Conservation (phyloP, 2,888 invertebrate genomes). For the Eurytoma californica region DNA sequence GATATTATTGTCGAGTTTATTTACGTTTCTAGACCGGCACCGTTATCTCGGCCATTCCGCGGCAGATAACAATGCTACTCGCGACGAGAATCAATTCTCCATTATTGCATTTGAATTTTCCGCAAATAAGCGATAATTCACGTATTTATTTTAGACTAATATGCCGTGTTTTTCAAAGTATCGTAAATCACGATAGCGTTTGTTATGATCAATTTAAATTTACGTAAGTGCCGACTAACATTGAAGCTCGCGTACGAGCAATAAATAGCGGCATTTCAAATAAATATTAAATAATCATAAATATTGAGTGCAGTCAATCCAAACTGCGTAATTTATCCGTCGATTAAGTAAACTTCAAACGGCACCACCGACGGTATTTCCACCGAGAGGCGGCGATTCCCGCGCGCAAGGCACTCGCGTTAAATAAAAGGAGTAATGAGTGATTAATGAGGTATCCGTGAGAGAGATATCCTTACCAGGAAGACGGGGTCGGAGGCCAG, state of each 20-base stretch:
- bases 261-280: background rate
- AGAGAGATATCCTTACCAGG: constrained; percentile 71
- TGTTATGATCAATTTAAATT: constrained; percentile 9
- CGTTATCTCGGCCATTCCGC: constrained; percentile 45
- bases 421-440: background rate
- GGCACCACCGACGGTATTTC: too few species aligned
- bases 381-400: too few species aligned
- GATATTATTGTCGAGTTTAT: constrained; percentile 37
- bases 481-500: constrained; percentile 74
- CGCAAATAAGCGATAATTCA: background rate
- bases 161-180: background rate
- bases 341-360: too few species aligned
- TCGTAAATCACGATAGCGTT: background rate
- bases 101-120: background rate
- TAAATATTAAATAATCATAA: too few species aligned
- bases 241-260: too few species aligned
- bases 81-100: background rate
- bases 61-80: constrained; percentile 9
- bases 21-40: constrained; percentile 31
- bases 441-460: constrained; percentile 4
- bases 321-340: too few species aligned
- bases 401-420: background rate
- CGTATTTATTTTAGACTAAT: background rate
- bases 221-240: background rate
- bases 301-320: too few species aligned